These are phyloP conservation scores for Acanthisitta chloris DNA, from an alignment of 2,113 vertebrate species.

Conservation along the genomic window DNA sequence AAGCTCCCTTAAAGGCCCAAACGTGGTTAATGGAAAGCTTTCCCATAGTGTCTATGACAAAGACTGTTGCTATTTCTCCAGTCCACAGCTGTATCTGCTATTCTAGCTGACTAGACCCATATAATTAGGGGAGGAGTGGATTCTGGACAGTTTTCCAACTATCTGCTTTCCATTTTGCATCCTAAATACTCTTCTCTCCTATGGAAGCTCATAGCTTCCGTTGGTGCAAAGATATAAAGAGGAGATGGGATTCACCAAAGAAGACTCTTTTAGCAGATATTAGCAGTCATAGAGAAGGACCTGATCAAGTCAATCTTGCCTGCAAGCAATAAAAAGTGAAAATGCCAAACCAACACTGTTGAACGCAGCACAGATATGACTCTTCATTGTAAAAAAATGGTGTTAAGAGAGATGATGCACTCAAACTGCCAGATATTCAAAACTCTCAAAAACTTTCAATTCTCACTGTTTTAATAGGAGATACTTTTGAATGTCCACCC, in stretches of 20 bases:
- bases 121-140: background rate
- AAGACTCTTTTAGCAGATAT: background rate
- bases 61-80: background rate
- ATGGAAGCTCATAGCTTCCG: background rate
- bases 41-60: background rate
- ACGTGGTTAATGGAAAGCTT: background rate
- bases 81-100: background rate
- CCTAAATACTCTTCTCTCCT: background rate
- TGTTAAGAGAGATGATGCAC: background rate
- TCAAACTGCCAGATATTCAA: background rate
- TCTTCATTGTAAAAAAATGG: background rate
- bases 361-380: background rate
- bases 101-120: background rate
- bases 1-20: background rate
- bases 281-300: background rate
- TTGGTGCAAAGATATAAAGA: background rate
- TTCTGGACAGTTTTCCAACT: background rate
- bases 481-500: background rate
- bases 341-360: background rate
- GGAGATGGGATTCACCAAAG: background rate
- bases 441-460: background rate
- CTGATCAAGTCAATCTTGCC: background rate
- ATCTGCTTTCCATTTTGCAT: background rate
- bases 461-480: background rate
- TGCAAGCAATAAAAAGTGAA: background rate